phyloP scores from a whole-genome alignment of 37 sponge, comb jelly and placozoan genomes.

The Spongia lamella region DNA sequence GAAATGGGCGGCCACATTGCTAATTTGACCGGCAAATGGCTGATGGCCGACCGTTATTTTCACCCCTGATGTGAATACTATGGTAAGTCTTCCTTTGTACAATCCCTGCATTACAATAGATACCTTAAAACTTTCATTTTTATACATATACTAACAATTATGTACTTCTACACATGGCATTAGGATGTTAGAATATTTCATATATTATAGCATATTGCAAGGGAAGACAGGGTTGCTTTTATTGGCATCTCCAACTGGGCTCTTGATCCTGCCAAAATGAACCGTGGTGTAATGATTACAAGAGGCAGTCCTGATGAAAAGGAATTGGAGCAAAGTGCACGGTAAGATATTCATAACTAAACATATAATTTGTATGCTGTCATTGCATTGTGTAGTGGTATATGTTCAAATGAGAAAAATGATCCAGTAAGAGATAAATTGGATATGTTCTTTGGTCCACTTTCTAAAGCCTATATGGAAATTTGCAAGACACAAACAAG shows the following conservation, averaged over 20 bases:
- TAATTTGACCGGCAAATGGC: too few species aligned
- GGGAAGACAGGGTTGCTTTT: constrained; percentile 80
- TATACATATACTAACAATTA: too few species aligned
- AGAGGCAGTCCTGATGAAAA: constrained; percentile 76
- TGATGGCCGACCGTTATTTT: too few species aligned
- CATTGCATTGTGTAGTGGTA: constrained; percentile 36
- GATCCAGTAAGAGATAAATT: constrained; percentile 41
- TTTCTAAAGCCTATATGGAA: constrained; percentile 69
- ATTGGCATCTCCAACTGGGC: constrained; percentile 99
- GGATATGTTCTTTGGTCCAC: constrained; percentile 33
- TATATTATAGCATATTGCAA: constrained; percentile 51
- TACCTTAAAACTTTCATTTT: too few species aligned
- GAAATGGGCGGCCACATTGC: too few species aligned
- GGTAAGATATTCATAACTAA: neutral
- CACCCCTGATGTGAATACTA: too few species aligned
- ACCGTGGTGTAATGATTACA: constrained; percentile 91
- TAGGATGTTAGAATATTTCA: too few species aligned
- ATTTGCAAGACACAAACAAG: constrained; percentile 34
- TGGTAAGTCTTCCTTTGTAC: too few species aligned
- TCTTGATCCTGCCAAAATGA: constrained; percentile 99
- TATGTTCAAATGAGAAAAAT: constrained; percentile 56
- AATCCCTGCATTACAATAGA: too few species aligned
- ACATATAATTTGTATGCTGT: neutral
- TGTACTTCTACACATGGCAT: too few species aligned
- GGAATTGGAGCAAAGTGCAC: constrained; percentile 81